Base-by-base conservation (phyloP, 1,140 invertebrate genomes). In the Yoshiicerus persimilis region DNA sequence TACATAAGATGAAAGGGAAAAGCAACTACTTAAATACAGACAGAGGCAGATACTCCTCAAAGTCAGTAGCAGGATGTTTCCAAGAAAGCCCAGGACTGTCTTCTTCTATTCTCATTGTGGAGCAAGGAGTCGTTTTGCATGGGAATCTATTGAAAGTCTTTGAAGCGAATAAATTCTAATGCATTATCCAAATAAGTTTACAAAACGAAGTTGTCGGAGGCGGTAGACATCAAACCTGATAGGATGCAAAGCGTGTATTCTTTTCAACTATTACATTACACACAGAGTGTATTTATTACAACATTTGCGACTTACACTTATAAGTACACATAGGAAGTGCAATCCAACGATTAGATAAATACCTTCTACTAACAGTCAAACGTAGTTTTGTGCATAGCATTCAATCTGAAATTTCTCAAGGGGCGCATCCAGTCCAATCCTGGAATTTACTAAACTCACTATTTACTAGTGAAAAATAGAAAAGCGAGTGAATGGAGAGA, bases 181-280 rank as follows among this genome's bases (percentile, higher is more conserved):
- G 41, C 88, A 89, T 89, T 89, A 89, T 85, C 30, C 88, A 89
- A 89, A 89, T 89, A 85, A 89, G 80, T 89, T 89, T 89, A 85
- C 77, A 89, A 80, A 84, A 86, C 77, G 47, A 8, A 86, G 66
- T 70, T 70, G 66, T 70, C 16, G 11, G 30, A 70, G 3, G 32
- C 66, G 25, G 66, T 25, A 30, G 20, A n/a, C 32, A 39, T 36
- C 34, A 56, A 16, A 56, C 47, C n/a, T n/a, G 20, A 56, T 56
- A 56, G n/a, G n/a, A n/a, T n/a, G n/a, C n/a, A n/a, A n/a, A n/a
- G n/a, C n/a, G n/a, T n/a, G n/a, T n/a, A n/a, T n/a, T n/a, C n/a
- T n/a, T n/a, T n/a, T n/a, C n/a, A n/a, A n/a, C n/a, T n/a, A n/a
- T n/a, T n/a, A n/a, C n/a, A n/a, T n/a, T n/a, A n/a, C n/a, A n/a